These are phyloP conservation scores for Scaptomyza reducta DNA, from an alignment of 2,888 invertebrate genomes.

Conservation along the genomic window DNA sequence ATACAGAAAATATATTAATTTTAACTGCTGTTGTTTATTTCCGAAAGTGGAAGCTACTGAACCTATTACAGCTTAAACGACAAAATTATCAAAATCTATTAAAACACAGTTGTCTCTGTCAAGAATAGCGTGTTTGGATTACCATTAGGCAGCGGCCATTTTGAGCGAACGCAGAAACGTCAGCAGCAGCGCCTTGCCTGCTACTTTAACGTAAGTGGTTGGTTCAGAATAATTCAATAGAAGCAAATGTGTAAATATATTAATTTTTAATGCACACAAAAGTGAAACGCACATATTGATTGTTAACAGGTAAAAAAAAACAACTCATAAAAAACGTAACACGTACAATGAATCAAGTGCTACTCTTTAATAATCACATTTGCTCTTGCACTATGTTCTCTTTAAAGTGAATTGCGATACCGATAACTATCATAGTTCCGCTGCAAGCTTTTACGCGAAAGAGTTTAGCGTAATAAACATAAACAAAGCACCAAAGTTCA, in stretches of 20 bases:
- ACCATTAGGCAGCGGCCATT: constrained; percentile 69
- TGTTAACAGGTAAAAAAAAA: not conserved
- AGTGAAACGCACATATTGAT: not conserved
- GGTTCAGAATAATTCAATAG: constrained; percentile 1
- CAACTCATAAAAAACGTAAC: constrained; percentile 25
- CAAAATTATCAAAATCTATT: constrained; percentile 9
- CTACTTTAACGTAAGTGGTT: constrained; percentile 54
- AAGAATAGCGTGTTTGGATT: constrained; percentile 46
- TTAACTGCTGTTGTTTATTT: constrained; percentile 9
- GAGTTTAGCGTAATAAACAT: constrained; percentile 47
- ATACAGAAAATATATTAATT: constrained; percentile 38
- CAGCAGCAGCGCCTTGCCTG: constrained; percentile 57
- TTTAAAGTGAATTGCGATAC: constrained; percentile 48
- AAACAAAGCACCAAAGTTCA: constrained; percentile 58
- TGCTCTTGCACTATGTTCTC: constrained; percentile 19
- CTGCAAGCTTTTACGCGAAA: constrained; percentile 55
- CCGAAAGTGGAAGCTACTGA: constrained; percentile 1
- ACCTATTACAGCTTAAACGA: not conserved
- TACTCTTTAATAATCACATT: constrained; percentile 26
- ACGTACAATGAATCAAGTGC: constrained; percentile 16
- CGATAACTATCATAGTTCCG: constrained; percentile 46
- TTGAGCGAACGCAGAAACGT: constrained; percentile 74
- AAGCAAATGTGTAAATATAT: not conserved
- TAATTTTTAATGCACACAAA: not conserved
- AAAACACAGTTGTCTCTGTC: constrained; percentile 14